Evolutionary conservation across 2,113 vertebrate genomes (phyloP).

Genomic region (Reinhardtius hippoglossoides): DNA sequence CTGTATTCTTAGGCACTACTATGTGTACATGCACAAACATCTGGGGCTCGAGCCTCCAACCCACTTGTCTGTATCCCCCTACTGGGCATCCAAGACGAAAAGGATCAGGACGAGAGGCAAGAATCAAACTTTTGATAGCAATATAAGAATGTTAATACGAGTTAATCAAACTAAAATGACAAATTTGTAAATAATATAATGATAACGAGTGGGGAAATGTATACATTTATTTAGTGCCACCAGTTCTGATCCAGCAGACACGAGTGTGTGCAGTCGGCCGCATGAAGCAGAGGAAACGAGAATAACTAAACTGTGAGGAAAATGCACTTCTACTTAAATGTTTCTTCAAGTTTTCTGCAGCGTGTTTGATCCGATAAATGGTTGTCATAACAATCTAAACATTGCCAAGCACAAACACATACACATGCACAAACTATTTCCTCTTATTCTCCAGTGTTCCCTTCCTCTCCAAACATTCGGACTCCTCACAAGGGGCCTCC

Average conservation of each 20-base stretch:
- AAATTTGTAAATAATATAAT: background rate
- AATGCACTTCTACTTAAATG: background rate
- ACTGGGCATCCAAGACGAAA: constrained; percentile 64
- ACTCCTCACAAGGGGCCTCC: constrained; percentile 54
- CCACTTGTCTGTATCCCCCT: constrained; percentile 79
- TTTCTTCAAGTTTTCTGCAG: background rate
- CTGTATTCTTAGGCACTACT: constrained; percentile 88
- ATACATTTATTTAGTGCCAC: constrained; percentile 3
- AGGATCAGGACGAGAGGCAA: constrained; percentile 45
- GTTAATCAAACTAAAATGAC: background rate
- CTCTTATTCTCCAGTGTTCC: constrained; percentile 75
- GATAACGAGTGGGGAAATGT: background rate
- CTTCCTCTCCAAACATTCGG: constrained; percentile 70
- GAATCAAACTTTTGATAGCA: background rate
- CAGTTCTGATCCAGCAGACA: constrained; percentile 22
- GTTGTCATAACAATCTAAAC: constrained; percentile 21
- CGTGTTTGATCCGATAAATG: constrained; percentile 1
- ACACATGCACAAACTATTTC: background rate
- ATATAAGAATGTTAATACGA: background rate
- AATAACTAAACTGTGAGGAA: constrained; percentile 62
- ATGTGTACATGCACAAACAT: constrained; percentile 83
- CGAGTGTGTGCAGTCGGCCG: constrained; percentile 23
- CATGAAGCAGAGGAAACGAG: constrained; percentile 42
- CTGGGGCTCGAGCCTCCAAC: constrained; percentile 64
- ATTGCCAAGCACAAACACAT: background rate